These are phyloP conservation scores for Calliphora vicina DNA, from an alignment of 1,140 invertebrate genomes.

Conservation along the genomic window DNA sequence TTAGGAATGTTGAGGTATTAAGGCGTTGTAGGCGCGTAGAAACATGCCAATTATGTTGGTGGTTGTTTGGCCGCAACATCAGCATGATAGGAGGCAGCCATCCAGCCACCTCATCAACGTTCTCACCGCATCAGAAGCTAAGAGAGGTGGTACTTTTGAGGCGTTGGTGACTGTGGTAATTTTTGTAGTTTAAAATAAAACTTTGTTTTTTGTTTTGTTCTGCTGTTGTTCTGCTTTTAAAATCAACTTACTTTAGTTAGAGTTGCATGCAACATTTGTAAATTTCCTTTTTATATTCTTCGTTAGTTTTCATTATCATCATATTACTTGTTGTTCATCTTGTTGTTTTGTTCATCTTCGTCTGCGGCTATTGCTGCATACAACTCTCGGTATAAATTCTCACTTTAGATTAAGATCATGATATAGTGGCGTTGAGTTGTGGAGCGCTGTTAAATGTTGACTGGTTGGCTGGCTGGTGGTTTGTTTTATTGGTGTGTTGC, in stretches of 20 bases:
- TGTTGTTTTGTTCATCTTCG: neutral
- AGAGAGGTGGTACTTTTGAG: constrained; percentile 20
- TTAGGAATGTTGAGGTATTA: neutral
- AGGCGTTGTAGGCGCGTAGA: constrained; percentile 30
- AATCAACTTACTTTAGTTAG: neutral
- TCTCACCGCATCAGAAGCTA: neutral
- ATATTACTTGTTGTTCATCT: neutral
- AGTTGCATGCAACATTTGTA: neutral
- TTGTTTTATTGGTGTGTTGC: neutral
- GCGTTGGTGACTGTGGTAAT: constrained; percentile 31
- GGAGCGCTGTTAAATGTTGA: neutral
- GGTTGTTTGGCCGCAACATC: neutral
- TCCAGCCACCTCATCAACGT: neutral
- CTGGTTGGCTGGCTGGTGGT: neutral
- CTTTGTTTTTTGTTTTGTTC: neutral
- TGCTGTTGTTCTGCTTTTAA: neutral
- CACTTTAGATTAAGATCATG: constrained; percentile 25
- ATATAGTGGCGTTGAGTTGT: constrained; percentile 32
- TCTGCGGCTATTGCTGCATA: neutral
- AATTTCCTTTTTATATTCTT: neutral
- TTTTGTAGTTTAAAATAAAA: neutral
- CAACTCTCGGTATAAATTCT: constrained; percentile 15
- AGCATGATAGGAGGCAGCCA: neutral
- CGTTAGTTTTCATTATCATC: neutral
- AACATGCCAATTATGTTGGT: constrained; percentile 23